phyloP scores from a whole-genome alignment of 2,797 vertebrate genomes.

The Muraenolepis orangiensis region DNA sequence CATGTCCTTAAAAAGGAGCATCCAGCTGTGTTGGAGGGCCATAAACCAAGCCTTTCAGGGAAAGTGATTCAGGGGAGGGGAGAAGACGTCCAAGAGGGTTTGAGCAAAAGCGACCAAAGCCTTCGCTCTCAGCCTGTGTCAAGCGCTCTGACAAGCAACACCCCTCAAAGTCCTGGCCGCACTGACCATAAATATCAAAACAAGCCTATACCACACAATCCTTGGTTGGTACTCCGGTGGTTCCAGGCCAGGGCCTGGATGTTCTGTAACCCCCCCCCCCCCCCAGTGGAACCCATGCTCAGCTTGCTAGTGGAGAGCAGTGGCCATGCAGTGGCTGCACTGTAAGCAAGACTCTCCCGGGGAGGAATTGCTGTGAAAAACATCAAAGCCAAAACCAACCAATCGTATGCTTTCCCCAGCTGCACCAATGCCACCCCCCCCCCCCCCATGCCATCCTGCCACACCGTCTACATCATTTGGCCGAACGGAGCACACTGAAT shows the following conservation, averaged over 20 bases:
- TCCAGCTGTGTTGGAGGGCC: constrained; percentile 21
- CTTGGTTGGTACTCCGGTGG: constrained; percentile 5
- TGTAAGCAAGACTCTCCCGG: constrained; percentile 31
- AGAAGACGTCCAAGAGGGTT: constrained; percentile 18
- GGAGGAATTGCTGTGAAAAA: constrained; percentile 10
- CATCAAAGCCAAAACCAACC: constrained; percentile 28
- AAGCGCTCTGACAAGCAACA: constrained; percentile 40
- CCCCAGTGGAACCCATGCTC: constrained; percentile 61
- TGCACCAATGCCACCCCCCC: constrained; percentile 39
- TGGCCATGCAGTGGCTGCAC: constrained; percentile 53
- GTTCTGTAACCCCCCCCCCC: constrained; percentile 51
- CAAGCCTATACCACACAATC: constrained; percentile 19
- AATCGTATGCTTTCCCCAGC: constrained; percentile 52
- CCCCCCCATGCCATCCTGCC: constrained; percentile 54
- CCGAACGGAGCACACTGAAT: constrained; percentile 43
- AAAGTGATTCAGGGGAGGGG: constrained; percentile 17
- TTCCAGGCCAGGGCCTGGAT: constrained; percentile 40
- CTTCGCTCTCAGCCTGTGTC: constrained; percentile 13
- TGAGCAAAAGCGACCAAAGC: constrained; percentile 39
- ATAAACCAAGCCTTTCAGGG: constrained; percentile 47
- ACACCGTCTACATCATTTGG: constrained; percentile 27
- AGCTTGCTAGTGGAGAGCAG: constrained; percentile 29
- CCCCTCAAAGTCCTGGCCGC: constrained; percentile 9
- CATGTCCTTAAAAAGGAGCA: constrained; percentile 65
- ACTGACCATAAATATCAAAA: constrained; percentile 10